Evolutionary conservation across 2,888 invertebrate genomes (phyloP), one percentile per base, ranked within the genome.

Genomic region (Xestia xanthographa): DNA sequence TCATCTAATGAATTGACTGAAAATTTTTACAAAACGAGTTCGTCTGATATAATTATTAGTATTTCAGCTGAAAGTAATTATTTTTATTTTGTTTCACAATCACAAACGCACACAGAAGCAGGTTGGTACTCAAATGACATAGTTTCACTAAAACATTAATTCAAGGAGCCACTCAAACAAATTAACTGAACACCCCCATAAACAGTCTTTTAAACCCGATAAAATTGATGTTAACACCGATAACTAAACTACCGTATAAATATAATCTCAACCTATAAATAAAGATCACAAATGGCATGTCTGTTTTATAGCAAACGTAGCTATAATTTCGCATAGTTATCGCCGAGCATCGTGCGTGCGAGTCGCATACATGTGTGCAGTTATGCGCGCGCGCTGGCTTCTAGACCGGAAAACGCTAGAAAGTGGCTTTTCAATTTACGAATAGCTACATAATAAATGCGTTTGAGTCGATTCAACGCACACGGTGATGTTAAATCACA

Each of bases 371-470:
- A 89, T 92, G 92, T 92, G 94, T 93, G 89, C 87, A 95, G 94
- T 91, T 93, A 95, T 95, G 95, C 94, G 92, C 92, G 95, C 94
- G 92, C 92, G 92, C 89, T 90, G 91, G 88, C 95, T 94, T 95
- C 92, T 95, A 94, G 96, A 96, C 96, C 96, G 96, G 96, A 96
- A 96, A 96, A 95, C 95, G 91, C 93, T 96, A 96, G 96, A 96
- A 96, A 96, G 96, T 96, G 94, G 95, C 95, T 95, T 96, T 96
- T 96, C 95, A 95, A 95, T 95, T 95, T 93, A 92, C 95, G 92
- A 95, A 96, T 95, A 96, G 93, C 96, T 95, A 94, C 95, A 95
- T 95, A 95, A 93, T 94, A 93, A 93, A 92, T 90, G 91, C 89
- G 90, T 70, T 86, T 82, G 80, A 71, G 83, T 53, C 84, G 82